A percentile compares a stretch with the other conserved stretches of the same genome.
phyloP scores from a whole-genome alignment of 2,113 vertebrate species.

The Otolemur garnettii region DNA sequence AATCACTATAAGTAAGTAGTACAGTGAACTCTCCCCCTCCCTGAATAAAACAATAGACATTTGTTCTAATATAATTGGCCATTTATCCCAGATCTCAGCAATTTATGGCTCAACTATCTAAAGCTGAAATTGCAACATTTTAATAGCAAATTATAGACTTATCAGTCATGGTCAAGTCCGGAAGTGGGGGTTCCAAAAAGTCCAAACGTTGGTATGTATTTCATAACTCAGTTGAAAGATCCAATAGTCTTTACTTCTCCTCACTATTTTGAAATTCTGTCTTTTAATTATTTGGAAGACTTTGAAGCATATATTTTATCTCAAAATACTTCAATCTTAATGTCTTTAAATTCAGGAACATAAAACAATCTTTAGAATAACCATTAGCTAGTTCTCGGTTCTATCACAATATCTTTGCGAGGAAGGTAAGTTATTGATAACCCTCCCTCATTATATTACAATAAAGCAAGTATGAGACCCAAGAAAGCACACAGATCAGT shows the following conservation, averaged over 20 bases:
- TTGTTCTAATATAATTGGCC: conserved; percentile 77
- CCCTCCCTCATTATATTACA: neutral
- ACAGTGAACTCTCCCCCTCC: conserved; percentile 56
- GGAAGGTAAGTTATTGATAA: conserved; percentile 54
- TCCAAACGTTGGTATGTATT: conserved; percentile 50
- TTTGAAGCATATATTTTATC: conserved; percentile 55
- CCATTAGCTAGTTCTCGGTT: conserved; percentile 33
- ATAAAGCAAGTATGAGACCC: conserved; percentile 3
- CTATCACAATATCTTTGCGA: conserved; percentile 24
- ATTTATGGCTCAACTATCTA: conserved; percentile 65
- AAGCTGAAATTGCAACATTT: conserved; percentile 75
- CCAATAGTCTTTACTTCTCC: conserved; percentile 18
- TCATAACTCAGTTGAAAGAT: conserved; percentile 60
- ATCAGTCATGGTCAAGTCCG: conserved; percentile 48
- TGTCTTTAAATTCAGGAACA: neutral
- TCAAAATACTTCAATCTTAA: conserved; percentile 42
- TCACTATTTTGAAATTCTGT: conserved; percentile 59
- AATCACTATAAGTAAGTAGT: conserved; percentile 76
- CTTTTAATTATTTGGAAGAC: conserved; percentile 66
- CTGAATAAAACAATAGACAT: conserved; percentile 74
- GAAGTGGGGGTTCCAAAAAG: conserved; percentile 33
- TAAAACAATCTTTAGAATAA: conserved; percentile 44
- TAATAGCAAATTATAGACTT: conserved; percentile 70
- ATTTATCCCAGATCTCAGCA: conserved; percentile 71
- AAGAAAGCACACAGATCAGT: conserved; percentile 59